Conservation (phyloP, 1,140 invertebrate genomes). For the Lineus longissimus region DNA sequence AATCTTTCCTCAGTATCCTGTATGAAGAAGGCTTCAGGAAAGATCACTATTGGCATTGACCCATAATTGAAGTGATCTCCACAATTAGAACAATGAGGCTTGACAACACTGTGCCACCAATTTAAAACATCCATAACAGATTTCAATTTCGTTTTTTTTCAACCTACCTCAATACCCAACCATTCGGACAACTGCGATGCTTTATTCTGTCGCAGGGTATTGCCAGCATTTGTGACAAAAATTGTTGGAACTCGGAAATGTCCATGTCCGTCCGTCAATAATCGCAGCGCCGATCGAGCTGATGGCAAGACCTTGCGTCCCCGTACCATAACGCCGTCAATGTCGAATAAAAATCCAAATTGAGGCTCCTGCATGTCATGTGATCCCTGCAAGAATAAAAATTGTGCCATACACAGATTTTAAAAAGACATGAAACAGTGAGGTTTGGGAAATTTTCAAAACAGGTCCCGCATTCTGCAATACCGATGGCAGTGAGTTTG, state of each 20-base stretch:
- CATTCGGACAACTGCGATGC: slow-evolving; percentile 48
- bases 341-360: slow-evolving; percentile 56
- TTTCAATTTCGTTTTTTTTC: neutral
- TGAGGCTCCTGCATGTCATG: slow-evolving; percentile 10
- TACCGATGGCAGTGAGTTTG: too few species aligned
- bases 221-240: slow-evolving; percentile 55
- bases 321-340: slow-evolving; percentile 54
- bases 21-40: too few species aligned
- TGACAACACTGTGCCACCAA: too few species aligned
- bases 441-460: too few species aligned
- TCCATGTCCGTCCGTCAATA: slow-evolving; percentile 40
- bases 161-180: slow-evolving; percentile 47
- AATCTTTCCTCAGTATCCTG: too few species aligned
- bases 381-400: slow-evolving; percentile 14
- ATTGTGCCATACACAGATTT: neutral
- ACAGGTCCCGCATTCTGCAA: too few species aligned
- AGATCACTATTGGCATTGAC: too few species aligned
- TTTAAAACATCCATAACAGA: too few species aligned
- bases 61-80: too few species aligned
- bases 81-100: too few species aligned
- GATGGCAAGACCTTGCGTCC: slow-evolving; percentile 47
- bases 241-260: slow-evolving; percentile 49
- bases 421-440: too few species aligned
- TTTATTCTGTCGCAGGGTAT: slow-evolving; percentile 49
- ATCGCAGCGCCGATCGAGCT: slow-evolving; percentile 44